phyloP scores from a whole-genome alignment of 2,113 vertebrate genomes.

The Thryonomys swinderianus region DNA sequence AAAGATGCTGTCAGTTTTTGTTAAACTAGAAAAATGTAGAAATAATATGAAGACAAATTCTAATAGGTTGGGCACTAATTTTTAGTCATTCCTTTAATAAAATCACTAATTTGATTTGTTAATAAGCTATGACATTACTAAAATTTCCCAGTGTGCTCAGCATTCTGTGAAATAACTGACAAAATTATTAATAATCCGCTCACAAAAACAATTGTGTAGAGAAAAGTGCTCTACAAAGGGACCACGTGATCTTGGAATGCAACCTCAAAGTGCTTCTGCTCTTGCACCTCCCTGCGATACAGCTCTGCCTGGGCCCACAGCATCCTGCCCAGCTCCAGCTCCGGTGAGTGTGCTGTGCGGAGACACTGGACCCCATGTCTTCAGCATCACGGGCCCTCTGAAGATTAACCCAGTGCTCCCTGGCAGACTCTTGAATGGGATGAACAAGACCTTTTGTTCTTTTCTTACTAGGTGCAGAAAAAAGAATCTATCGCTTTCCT shows the following conservation, averaged over 20 bases:
- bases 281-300: not conserved
- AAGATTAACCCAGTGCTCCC: not conserved
- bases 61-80: not conserved
- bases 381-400: not conserved
- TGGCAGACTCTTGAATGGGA: not conserved
- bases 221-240: conserved; percentile 8
- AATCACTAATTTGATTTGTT: conserved; percentile 34
- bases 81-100: conserved; percentile 44
- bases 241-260: not conserved
- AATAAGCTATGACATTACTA: not conserved
- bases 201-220: not conserved
- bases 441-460: not conserved
- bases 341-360: not conserved
- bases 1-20: not conserved
- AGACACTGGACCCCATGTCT: not conserved
- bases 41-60: not conserved
- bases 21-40: conserved; percentile 15
- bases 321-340: not conserved
- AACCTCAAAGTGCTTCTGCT: not conserved
- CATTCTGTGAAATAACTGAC: conserved; percentile 41
- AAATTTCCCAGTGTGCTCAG: not conserved
- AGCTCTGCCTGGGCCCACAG: not conserved
- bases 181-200: not conserved
- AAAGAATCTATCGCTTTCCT: not conserved
- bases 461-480: conserved; percentile 5